Evolutionary conservation across 2,113 vertebrate species (phyloP).

Genomic region (Toxotes chatareus): DNA sequence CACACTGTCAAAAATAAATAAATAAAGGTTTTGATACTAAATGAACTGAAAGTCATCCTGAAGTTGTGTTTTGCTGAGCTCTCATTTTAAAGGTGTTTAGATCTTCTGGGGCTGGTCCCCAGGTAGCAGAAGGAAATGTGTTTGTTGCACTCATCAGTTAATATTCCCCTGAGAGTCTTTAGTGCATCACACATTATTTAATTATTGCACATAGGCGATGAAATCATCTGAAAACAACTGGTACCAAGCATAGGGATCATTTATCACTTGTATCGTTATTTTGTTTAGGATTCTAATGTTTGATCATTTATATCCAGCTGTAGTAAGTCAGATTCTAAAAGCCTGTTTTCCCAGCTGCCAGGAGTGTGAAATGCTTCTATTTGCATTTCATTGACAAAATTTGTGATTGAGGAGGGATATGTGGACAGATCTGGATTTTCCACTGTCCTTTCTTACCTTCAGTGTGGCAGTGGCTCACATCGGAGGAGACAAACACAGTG

Average conservation of each 20-base stretch:
- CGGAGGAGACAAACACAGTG: conserved; percentile 9
- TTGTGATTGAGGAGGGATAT: neutral
- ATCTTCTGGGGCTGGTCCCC: conserved; percentile 43
- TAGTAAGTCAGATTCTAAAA: conserved; percentile 8
- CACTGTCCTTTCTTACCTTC: neutral
- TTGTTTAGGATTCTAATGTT: conserved; percentile 38
- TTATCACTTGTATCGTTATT: conserved; percentile 42
- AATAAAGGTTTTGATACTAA: conserved; percentile 20
- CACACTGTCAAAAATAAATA: conserved; percentile 31
- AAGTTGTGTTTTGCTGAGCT: conserved; percentile 36
- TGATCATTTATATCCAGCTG: conserved; percentile 14
- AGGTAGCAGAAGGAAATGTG: conserved; percentile 36
- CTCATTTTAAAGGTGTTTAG: conserved; percentile 39
- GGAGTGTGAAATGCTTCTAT: neutral
- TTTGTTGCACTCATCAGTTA: conserved; percentile 62
- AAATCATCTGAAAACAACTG: conserved; percentile 41
- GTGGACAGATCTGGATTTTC: neutral
- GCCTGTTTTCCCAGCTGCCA: conserved; percentile 4
- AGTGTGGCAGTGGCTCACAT: neutral
- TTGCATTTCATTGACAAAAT: conserved; percentile 8
- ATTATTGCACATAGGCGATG: conserved; percentile 40
- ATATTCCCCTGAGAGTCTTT: conserved; percentile 62
- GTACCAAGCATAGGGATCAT: conserved; percentile 38
- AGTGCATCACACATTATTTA: conserved; percentile 45
- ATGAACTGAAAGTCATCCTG: conserved; percentile 39